phyloP scores from a whole-genome alignment of 2,888 invertebrate genomes.

The Gonocerus acuteangulatus region DNA sequence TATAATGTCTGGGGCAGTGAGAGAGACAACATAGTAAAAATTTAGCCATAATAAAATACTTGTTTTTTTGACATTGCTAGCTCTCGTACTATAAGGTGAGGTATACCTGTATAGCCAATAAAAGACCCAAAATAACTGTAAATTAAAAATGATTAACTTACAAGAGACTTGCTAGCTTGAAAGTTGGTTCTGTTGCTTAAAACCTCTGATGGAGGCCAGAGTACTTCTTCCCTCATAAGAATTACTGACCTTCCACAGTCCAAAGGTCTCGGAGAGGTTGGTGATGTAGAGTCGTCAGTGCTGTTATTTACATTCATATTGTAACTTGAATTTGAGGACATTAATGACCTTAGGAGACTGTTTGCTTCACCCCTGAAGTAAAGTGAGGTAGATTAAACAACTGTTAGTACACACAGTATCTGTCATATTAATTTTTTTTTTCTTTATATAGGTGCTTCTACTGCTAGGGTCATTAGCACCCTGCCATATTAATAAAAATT shows the following conservation, averaged over 20 bases:
- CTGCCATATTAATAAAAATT: no score
- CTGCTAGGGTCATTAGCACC: no score
- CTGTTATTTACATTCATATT: background rate
- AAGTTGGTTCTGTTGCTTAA: conserved; percentile 31
- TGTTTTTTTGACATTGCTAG: no score
- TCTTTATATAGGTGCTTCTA: no score
- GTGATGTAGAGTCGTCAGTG: background rate
- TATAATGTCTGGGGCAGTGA: no score
- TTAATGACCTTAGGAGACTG: conserved; percentile 64
- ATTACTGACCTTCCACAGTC: conserved; percentile 31
- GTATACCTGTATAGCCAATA: no score
- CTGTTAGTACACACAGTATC: no score
- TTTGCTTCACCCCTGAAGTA: conserved; percentile 56
- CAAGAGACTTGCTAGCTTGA: conserved; percentile 9
- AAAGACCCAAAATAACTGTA: background rate
- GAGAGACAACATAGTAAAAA: no score
- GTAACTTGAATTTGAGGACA: conserved; percentile 41
- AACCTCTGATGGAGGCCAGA: conserved; percentile 33
- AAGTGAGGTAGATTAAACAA: no score
- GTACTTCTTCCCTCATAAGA: conserved; percentile 33
- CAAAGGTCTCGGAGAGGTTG: background rate
- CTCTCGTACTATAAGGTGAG: no score
- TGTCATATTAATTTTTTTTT: no score
- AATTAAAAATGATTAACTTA: conserved; percentile 1
- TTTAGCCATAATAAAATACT: no score